Percentiles rank a stretch among this genome's conserved stretches.
Evolutionary conservation across 2,888 invertebrate genomes (phyloP).

Genomic region (Lottia gigantea): DNA sequence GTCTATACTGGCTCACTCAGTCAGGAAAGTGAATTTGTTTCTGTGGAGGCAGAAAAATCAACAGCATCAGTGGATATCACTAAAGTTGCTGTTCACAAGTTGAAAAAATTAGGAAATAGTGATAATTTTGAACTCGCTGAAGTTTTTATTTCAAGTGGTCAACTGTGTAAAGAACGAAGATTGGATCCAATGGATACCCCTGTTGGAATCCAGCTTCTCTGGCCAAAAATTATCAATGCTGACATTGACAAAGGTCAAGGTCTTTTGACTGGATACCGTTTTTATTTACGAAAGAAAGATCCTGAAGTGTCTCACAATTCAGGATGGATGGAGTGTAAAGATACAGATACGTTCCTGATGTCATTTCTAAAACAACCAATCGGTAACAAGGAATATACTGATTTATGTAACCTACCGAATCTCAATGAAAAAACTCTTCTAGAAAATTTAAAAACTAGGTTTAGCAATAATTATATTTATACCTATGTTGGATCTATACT

Average conservation of each 20-base stretch:
- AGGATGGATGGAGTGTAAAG: conserved; percentile 80
- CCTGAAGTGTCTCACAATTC: conserved; percentile 43
- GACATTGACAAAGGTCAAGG: conserved; percentile 40
- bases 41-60: conserved; percentile 60
- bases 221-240: conserved; percentile 65
- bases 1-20: conserved; percentile 58
- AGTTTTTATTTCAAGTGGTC: conserved; percentile 85
- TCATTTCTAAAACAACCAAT: conserved; percentile 90
- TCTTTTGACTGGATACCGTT: conserved; percentile 72
- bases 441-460: conserved; percentile 86
- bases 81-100: conserved; percentile 45
- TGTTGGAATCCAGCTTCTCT: conserved; percentile 70
- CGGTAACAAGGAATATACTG: conserved; percentile 92
- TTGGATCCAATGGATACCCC: conserved; percentile 77
- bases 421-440: conserved; percentile 92
- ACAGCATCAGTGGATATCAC: conserved; percentile 74
- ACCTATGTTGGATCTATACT: conserved; percentile 96
- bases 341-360: conserved; percentile 84
- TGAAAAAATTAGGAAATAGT: conserved; percentile 40
- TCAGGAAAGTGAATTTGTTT: conserved; percentile 51
- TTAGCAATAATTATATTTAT: conserved; percentile 92
- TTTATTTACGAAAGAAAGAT: conserved; percentile 88
- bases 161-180: conserved; percentile 91
- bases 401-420: conserved; percentile 94
- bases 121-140: conserved; percentile 71